phyloP scores from a whole-genome alignment of 1,140 invertebrate genomes.

The Philopotamus ludificatus region DNA sequence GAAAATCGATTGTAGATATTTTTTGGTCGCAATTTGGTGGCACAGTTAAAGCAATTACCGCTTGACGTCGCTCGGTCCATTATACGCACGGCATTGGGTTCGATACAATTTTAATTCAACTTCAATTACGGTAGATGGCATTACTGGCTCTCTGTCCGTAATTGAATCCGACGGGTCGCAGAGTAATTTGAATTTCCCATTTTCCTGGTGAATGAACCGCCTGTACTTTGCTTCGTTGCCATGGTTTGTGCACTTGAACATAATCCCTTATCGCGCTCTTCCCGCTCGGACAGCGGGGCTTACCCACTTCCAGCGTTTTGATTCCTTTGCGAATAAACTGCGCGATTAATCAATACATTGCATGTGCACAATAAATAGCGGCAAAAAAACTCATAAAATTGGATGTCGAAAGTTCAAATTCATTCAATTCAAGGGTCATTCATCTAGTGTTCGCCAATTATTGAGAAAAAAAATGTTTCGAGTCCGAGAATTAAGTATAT shows the following conservation, averaged over 20 bases:
- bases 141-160: constrained; percentile 23
- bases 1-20: background rate
- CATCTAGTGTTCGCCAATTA: no score
- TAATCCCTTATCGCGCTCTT: constrained; percentile 8
- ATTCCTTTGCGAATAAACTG: no score
- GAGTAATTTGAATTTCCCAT: constrained; percentile 39
- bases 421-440: no score
- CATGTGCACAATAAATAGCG: no score
- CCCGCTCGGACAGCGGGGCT: background rate
- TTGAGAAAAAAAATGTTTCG: no score
- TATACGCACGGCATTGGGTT: constrained; percentile 26
- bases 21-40: background rate
- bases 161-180: constrained; percentile 36
- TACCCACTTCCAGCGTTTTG: background rate
- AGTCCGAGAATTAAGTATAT: no score
- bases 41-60: constrained; percentile 37
- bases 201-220: constrained; percentile 23
- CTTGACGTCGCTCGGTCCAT: constrained; percentile 23
- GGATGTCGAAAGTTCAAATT: no score
- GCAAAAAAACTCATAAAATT: no score
- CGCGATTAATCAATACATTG: no score
- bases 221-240: background rate
- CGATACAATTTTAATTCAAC: constrained; percentile 41
- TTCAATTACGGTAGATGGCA: constrained; percentile 34
- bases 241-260: constrained; percentile 2